These are phyloP conservation scores for Helleia helle DNA, from an alignment of 2,888 invertebrate genomes.

Conservation along the genomic window DNA sequence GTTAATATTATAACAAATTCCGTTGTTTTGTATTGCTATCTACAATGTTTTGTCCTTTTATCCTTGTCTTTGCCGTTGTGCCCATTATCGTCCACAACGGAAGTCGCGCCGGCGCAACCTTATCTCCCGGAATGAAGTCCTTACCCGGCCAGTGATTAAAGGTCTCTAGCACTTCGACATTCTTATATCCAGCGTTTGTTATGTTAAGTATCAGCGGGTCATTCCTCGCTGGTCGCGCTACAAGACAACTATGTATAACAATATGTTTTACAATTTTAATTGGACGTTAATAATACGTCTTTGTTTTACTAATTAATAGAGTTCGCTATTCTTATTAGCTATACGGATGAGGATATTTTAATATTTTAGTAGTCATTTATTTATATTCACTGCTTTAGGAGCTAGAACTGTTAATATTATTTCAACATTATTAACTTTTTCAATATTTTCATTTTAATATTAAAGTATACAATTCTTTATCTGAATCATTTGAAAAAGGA, in stretches of 20 bases:
- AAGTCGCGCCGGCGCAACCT: slow-evolving; percentile 39
- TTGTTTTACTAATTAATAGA: slow-evolving; percentile 20
- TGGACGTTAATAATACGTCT: slow-evolving; percentile 20
- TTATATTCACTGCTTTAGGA: too few species aligned
- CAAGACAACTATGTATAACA: slow-evolving; percentile 25
- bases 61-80: slow-evolving; percentile 29
- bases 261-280: slow-evolving; percentile 25
- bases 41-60: slow-evolving; percentile 29
- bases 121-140: slow-evolving; percentile 44
- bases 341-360: too few species aligned
- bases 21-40: slow-evolving; percentile 27
- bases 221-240: slow-evolving; percentile 26
- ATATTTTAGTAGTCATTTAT: too few species aligned
- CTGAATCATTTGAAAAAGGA: too few species aligned
- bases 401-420: too few species aligned
- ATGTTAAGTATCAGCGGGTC: slow-evolving; percentile 32
- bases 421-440: too few species aligned
- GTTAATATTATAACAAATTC: slow-evolving; percentile 8
- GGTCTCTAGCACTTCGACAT: slow-evolving; percentile 33
- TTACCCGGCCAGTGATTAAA: slow-evolving; percentile 34
- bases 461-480: too few species aligned
- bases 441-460: too few species aligned
- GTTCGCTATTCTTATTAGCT: too few species aligned
- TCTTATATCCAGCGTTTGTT: slow-evolving; percentile 34
- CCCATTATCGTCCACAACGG: slow-evolving; percentile 31